Evolutionary conservation across 2,888 invertebrate species (phyloP).

Genomic region (Sepioteuthis lessoniana): DNA sequence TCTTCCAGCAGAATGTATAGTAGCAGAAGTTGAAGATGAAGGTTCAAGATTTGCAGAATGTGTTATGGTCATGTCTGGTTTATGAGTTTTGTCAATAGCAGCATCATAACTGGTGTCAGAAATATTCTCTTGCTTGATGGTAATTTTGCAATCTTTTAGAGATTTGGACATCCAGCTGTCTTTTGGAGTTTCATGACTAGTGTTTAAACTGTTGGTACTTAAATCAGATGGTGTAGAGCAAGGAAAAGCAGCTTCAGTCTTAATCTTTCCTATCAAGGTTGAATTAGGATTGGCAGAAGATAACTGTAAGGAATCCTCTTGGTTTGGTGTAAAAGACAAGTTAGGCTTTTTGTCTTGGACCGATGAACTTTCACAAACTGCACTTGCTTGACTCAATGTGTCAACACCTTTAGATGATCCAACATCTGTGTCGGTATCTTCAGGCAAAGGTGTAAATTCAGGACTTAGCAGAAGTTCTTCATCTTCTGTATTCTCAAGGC

Average conservation of each 20-base stretch:
- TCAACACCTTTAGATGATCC: background rate
- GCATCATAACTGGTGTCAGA: conserved; percentile 1
- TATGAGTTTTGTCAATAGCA: conserved; percentile 10
- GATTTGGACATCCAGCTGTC: conserved; percentile 23
- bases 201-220: background rate
- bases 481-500: conserved; percentile 45
- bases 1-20: background rate
- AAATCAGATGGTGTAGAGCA: background rate
- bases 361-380: background rate
- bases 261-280: background rate
- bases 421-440: conserved; percentile 12
- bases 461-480: conserved; percentile 45
- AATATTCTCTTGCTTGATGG: background rate
- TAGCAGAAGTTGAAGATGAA: background rate
- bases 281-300: background rate
- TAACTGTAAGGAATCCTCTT: background rate
- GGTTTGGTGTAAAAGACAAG: background rate
- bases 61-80: background rate
- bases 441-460: conserved; percentile 37
- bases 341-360: background rate
- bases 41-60: conserved; percentile 33
- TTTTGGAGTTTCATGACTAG: background rate
- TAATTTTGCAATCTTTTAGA: conserved; percentile 19
- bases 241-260: background rate
- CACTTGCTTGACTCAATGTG: background rate